Evolutionary conservation across 1,140 invertebrate genomes (phyloP).

Genomic region (Zaprionus camerounensis): DNA sequence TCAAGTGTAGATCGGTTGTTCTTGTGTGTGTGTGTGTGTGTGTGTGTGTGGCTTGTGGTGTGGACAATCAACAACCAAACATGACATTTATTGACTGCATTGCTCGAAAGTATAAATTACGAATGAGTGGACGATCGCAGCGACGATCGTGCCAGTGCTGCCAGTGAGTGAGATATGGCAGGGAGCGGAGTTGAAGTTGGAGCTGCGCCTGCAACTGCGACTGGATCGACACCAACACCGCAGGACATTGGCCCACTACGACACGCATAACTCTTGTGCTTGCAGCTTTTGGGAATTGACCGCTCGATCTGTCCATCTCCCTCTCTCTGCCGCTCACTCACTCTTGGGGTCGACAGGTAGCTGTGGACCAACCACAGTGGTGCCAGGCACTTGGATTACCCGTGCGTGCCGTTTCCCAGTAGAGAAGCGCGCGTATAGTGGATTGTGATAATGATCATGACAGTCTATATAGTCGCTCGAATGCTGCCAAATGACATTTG

Average conservation of each 20-base stretch:
- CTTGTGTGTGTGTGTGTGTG: not conserved
- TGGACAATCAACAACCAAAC: conserved; percentile 81
- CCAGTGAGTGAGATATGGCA: conserved; percentile 24
- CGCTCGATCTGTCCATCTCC: not conserved
- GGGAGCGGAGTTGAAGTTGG: conserved; percentile 11
- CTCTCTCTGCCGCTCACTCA: not conserved
- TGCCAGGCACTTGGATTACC: conserved; percentile 57
- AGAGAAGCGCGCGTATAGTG: conserved; percentile 58
- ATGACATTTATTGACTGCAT: conserved; percentile 83
- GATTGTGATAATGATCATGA: conserved; percentile 84
- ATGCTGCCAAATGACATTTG: conserved; percentile 83
- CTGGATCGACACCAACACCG: conserved; percentile 40
- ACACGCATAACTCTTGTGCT: conserved; percentile 56
- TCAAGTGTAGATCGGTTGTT: conserved; percentile 15
- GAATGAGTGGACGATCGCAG: conserved; percentile 45
- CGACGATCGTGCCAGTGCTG: conserved; percentile 17
- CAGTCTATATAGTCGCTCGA: conserved; percentile 84
- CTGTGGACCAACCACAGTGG: conserved; percentile 69
- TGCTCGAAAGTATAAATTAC: conserved; percentile 79
- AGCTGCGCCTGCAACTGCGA: conserved; percentile 2
- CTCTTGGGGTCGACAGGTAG: conserved; percentile 39
- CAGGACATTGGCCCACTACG: conserved; percentile 73
- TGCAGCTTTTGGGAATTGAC: not conserved
- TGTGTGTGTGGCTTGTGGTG: conserved; percentile 48
- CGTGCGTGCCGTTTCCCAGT: conserved; percentile 59